phyloP scores from a whole-genome alignment of 1,140 invertebrate genomes.

The Spodoptera frugiperda region DNA sequence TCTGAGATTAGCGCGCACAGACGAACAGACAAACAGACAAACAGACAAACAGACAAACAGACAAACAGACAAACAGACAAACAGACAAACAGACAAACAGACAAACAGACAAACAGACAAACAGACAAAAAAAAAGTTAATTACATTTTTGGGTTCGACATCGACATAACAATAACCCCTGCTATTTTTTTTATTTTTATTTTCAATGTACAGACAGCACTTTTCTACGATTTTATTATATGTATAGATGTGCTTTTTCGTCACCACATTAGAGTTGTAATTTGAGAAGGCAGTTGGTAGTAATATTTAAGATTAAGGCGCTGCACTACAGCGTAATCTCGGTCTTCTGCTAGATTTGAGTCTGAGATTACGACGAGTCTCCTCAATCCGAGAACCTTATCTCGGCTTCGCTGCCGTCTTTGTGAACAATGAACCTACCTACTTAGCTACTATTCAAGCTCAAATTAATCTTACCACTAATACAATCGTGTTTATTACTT shows the following conservation, averaged over 20 bases:
- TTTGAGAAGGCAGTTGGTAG: not conserved
- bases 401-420: conserved; percentile 29
- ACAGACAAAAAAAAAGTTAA: too few species aligned
- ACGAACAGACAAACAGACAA: too few species aligned
- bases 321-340: conserved; percentile 16
- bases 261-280: not conserved
- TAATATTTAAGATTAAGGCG: conserved; percentile 31
- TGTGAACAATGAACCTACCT: conserved; percentile 2
- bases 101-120: too few species aligned
- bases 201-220: too few species aligned
- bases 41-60: too few species aligned
- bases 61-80: too few species aligned
- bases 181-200: too few species aligned
- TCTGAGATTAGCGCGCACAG: too few species aligned
- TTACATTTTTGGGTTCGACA: too few species aligned
- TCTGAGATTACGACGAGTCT: conserved; percentile 31
- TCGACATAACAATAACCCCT: too few species aligned
- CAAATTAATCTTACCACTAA: conserved; percentile 17
- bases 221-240: too few species aligned
- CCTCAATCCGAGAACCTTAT: conserved; percentile 29
- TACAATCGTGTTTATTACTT: conserved; percentile 28
- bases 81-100: too few species aligned
- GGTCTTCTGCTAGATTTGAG: conserved; percentile 36
- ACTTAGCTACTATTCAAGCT: conserved; percentile 1
- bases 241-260: not conserved